Conservation (phyloP, 2,888 invertebrate genomes). For the Tipula lateralis region DNA sequence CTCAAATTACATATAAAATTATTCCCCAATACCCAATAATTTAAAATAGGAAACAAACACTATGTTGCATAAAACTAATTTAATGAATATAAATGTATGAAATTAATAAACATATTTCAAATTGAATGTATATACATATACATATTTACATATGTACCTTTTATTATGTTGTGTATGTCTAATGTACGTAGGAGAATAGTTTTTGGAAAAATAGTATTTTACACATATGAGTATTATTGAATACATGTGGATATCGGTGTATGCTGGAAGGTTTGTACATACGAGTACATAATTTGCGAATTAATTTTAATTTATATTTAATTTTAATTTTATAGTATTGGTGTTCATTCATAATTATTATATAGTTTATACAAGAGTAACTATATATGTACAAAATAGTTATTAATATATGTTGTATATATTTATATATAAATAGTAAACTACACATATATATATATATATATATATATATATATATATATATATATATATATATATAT, state of each 20-base stretch:
- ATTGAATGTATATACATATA: neutral
- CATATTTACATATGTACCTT: neutral
- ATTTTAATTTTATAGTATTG: too few species aligned
- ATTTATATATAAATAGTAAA: neutral
- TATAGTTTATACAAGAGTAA: neutral
- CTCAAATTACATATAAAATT: too few species aligned
- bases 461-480: too few species aligned
- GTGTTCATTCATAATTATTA: slow-evolving; percentile 5
- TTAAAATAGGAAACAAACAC: neutral
- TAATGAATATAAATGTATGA: neutral
- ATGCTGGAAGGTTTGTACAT: neutral
- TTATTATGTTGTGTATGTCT: neutral
- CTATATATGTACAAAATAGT: neutral
- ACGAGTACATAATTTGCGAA: neutral
- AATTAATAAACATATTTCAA: neutral
- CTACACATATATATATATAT: too few species aligned
- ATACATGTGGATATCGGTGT: neutral
- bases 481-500: too few species aligned
- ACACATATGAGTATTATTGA: neutral
- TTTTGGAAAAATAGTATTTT: neutral
- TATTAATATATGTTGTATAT: neutral
- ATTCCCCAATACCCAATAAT: too few species aligned
- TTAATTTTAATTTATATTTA: too few species aligned
- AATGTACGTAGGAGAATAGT: neutral
- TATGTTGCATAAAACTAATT: neutral